phyloP scores from a whole-genome alignment of 2,113 vertebrate species.

The Sinocyclocheilus maitianheensis region DNA sequence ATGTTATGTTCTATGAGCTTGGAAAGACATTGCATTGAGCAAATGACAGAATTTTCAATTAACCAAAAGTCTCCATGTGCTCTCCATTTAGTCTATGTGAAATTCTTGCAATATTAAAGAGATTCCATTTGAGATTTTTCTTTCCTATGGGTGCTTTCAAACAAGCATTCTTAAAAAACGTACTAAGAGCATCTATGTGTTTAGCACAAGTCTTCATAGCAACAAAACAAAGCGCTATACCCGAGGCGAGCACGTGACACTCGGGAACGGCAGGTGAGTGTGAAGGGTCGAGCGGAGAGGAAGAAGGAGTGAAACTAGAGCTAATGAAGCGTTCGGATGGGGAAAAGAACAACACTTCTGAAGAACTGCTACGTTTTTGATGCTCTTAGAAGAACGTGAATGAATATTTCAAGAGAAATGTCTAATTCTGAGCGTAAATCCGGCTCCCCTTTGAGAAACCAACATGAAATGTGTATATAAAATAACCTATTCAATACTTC shows the following conservation, averaged over 20 bases:
- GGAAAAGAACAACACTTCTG: conserved; percentile 9
- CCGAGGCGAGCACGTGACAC: background rate
- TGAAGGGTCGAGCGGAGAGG: background rate
- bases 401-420: conserved; percentile 18
- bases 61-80: background rate
- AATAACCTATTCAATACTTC: conserved; percentile 10
- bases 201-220: background rate
- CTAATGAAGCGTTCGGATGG: background rate
- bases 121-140: background rate
- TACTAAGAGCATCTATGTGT: background rate
- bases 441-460: conserved; percentile 3
- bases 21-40: no score
- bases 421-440: background rate
- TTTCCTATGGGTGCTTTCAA: background rate
- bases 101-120: conserved; percentile 1
- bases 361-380: conserved; percentile 29
- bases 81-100: background rate
- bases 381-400: background rate
- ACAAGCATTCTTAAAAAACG: background rate
- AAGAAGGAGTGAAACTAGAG: background rate
- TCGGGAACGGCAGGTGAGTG: background rate
- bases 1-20: background rate
- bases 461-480: background rate
- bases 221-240: background rate
- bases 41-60: background rate